Conservation (phyloP, 2,888 invertebrate species). For the Heliconius cydno region DNA sequence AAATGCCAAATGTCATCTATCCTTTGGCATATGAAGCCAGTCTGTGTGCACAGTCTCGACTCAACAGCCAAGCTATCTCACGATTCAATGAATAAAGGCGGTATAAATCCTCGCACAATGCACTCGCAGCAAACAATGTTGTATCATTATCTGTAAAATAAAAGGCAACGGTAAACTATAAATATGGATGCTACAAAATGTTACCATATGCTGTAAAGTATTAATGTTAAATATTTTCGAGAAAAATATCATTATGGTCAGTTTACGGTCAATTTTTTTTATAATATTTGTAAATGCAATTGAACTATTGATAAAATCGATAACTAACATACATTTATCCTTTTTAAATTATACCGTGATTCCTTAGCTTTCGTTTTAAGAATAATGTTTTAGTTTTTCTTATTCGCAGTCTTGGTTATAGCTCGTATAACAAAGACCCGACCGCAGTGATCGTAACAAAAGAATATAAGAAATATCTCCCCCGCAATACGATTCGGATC, state of each 20-base stretch:
- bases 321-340: slow-evolving; percentile 11
- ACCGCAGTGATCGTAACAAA: slow-evolving; percentile 73
- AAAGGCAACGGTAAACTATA: slow-evolving; percentile 34
- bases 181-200: slow-evolving; percentile 5
- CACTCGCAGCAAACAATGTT: slow-evolving; percentile 41
- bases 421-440: slow-evolving; percentile 76
- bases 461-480: slow-evolving; percentile 79
- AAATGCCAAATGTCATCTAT: slow-evolving; percentile 36
- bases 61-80: slow-evolving; percentile 31
- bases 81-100: slow-evolving; percentile 38
- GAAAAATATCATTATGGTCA: no score
- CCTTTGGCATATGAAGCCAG: slow-evolving; percentile 29
- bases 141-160: slow-evolving; percentile 31
- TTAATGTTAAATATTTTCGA: neutral
- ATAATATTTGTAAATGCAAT: neutral
- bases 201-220: neutral
- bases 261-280: neutral
- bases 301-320: neutral
- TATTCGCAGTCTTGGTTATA: slow-evolving; percentile 70
- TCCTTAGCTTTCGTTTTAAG: slow-evolving; percentile 54
- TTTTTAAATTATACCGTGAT: slow-evolving; percentile 31
- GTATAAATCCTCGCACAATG: slow-evolving; percentile 41
- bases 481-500: slow-evolving; percentile 72
- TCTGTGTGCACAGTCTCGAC: slow-evolving; percentile 25
- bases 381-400: slow-evolving; percentile 71